Percentiles rank a stretch among this genome's conserved stretches.
phyloP scores from a whole-genome alignment of 2,888 invertebrate species.

The Anthrax anthrax region DNA sequence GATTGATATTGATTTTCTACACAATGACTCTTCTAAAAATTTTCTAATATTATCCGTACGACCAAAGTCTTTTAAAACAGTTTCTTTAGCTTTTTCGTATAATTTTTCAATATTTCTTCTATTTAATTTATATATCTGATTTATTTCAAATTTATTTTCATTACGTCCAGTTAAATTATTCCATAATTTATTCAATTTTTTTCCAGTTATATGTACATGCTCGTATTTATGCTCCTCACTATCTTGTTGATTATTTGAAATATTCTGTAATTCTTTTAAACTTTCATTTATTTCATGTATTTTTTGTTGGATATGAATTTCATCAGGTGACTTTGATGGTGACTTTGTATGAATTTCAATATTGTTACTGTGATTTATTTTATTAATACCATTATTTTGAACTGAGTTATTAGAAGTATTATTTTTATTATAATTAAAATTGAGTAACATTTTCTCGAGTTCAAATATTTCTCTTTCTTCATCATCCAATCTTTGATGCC shows the following conservation, averaged over 20 bases:
- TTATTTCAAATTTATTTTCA: constrained; percentile 30
- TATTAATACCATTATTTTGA: background rate
- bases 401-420: no score
- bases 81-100: constrained; percentile 32
- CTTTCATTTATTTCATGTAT: constrained; percentile 25
- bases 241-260: constrained; percentile 10
- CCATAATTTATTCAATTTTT: constrained; percentile 36
- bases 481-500: constrained; percentile 39
- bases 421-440: background rate
- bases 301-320: constrained; percentile 21
- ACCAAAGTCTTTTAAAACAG: constrained; percentile 21
- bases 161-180: constrained; percentile 32
- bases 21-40: no score
- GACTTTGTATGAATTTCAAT: background rate
- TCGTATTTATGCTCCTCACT: constrained; percentile 10
- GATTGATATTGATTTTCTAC: no score
- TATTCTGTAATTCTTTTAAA: constrained; percentile 20
- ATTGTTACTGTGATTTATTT: background rate
- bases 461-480: constrained; percentile 39
- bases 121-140: constrained; percentile 30
- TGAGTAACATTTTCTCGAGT: constrained; percentile 32
- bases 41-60: background rate
- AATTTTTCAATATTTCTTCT: constrained; percentile 32
- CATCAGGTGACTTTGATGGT: background rate
- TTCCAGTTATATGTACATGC: constrained; percentile 24